Percentiles rank a stretch among this genome's conserved stretches.
Evolutionary conservation across 2,113 vertebrate species (phyloP).

Genomic region (Apodemus speciosus): DNA sequence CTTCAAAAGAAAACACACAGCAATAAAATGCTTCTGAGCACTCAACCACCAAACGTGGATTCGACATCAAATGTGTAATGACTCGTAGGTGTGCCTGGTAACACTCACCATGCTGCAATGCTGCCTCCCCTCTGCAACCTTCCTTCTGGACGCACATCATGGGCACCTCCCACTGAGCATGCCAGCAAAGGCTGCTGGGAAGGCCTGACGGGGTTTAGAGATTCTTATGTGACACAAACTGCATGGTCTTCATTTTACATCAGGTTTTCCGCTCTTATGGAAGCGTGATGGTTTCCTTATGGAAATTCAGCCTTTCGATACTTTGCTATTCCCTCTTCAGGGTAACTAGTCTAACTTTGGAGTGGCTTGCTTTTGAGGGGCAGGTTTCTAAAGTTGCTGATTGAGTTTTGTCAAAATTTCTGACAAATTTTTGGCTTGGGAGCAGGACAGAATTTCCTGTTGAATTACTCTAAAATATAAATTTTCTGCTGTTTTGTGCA

Average conservation of each 20-base stretch:
- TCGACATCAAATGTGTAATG: neutral
- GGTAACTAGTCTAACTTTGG: neutral
- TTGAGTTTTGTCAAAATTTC: neutral
- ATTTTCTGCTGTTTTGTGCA: neutral
- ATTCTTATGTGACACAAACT: fast-evolving
- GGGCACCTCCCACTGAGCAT: neutral
- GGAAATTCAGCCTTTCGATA: neutral
- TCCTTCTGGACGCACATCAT: neutral
- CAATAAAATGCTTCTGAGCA: neutral
- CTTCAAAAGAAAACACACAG: neutral
- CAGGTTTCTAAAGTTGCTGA: neutral
- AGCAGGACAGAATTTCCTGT: neutral
- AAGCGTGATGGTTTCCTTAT: neutral
- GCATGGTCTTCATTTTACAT: neutral
- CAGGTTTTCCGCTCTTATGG: neutral
- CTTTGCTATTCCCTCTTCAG: neutral
- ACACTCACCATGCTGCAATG: too few relatives aligned
- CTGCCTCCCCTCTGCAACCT: neutral
- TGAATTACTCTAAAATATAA: neutral
- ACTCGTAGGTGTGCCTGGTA: neutral
- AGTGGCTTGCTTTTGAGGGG: neutral
- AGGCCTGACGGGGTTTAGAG: fast-evolving
- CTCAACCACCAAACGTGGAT: neutral
- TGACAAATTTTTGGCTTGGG: neutral
- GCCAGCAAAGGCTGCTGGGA: neutral